phyloP scores from a whole-genome alignment of 2,797 vertebrate species.

The Poecilia velifera region DNA sequence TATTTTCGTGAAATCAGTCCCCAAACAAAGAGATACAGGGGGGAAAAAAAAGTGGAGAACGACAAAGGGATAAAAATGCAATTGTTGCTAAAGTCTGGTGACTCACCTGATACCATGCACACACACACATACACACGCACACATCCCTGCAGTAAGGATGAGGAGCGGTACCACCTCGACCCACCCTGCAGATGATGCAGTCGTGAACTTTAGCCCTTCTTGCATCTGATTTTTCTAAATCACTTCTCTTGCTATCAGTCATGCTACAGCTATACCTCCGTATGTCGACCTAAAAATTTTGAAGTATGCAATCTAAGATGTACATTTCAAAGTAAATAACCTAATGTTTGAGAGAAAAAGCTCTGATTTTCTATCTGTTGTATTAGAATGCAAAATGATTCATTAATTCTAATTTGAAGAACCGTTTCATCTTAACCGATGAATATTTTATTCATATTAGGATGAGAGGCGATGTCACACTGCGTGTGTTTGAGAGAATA shows the following conservation, averaged over 20 bases:
- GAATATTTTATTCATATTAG: neutral
- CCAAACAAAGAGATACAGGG: neutral
- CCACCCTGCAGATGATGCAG: constrained; percentile 25
- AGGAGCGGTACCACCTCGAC: neutral
- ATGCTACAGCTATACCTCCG: neutral
- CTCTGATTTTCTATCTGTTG: neutral
- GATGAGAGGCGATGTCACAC: neutral
- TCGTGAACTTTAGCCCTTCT: constrained; percentile 15
- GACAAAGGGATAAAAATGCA: neutral
- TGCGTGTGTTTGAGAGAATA: neutral
- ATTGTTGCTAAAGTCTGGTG: constrained; percentile 43
- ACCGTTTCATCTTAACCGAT: neutral
- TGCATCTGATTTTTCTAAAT: constrained; percentile 49
- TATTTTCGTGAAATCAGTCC: neutral
- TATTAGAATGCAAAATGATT: neutral
- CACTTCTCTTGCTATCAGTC: constrained; percentile 40
- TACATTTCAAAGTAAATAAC: neutral
- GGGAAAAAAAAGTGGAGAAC: neutral
- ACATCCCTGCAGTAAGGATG: constrained; percentile 13
- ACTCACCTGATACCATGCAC: constrained; percentile 47
- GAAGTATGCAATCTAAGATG: neutral
- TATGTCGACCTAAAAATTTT: neutral
- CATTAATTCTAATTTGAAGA: neutral
- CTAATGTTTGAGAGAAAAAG: neutral
- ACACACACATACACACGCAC: constrained; percentile 4